Evolutionary conservation across 2,888 invertebrate species (phyloP), one percentile per base, ranked within the genome.

Genomic region (Podotricha telesiphe): DNA sequence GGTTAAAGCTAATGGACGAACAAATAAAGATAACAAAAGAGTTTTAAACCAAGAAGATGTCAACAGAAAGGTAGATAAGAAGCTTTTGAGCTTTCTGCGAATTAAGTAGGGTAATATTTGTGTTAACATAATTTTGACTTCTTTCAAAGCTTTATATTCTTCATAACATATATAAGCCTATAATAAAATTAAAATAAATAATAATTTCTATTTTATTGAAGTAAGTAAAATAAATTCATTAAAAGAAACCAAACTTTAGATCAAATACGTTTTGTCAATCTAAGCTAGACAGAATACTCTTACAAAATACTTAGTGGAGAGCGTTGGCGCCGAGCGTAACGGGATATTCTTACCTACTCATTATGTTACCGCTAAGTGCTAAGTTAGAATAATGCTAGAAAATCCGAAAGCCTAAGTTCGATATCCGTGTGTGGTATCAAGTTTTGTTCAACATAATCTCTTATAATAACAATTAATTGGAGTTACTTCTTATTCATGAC

Each of bases 1-100:
- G 51, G 19, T 62, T 67, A 53, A 75, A 67, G 77, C 84, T 88
- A 89, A 88, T 88, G 86, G 86, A 83, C 77, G 63, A 67, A 79
- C 79, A 74, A 73, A 87, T 85, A 85, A 85, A 76, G 74, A 79
- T 85, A 82, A 81, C 79, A 79, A 80, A 86, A 86, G 74, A 73
- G 73, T 62, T 85, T 81, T 80, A 83, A 85, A 78, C 81, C 77
- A 74, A 76, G 73, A 73, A 78, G 69, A 72, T 79, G 77, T 82
- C 77, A 80, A 82, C 79, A 78, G 28, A n/a, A n/a, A n/a, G n/a
- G n/a, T 80, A 73, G 85, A 86, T 87, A 86, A 85, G 79, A 75
- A 19, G 34, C 28, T 62, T 62, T 17, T 34, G 48, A 62, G 28
- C 28, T 62, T 37, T 48, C 17, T 37, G 15, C 8, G 47, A 28